phyloP scores from a whole-genome alignment of 2,888 invertebrate species.

The Lepas anatifera region DNA sequence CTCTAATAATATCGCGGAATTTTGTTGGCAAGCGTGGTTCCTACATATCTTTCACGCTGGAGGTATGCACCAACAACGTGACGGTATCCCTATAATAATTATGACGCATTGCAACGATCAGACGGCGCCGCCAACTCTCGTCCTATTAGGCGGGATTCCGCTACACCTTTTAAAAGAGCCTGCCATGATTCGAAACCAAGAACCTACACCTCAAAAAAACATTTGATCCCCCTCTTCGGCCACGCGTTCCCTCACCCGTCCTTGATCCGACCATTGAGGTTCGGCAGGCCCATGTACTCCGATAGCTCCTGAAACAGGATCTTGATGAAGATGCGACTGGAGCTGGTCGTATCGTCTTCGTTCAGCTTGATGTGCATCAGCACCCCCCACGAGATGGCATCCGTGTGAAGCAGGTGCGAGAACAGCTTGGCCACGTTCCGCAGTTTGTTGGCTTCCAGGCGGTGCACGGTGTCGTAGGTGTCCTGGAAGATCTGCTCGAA shows the following conservation, averaged over 20 bases:
- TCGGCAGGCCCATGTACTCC: conserved; percentile 89
- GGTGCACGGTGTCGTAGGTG: conserved; percentile 65
- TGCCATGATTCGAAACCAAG: no score
- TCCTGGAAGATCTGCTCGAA: conserved; percentile 92
- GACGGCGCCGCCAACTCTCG: no score
- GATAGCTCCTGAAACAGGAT: conserved; percentile 87
- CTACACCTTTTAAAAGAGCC: no score
- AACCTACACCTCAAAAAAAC: no score
- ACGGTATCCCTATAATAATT: no score
- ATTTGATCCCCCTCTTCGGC: neutral
- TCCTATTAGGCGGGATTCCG: no score
- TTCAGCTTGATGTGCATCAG: conserved; percentile 77
- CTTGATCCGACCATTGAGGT: conserved; percentile 77
- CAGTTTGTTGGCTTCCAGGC: conserved; percentile 82
- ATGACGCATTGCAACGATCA: no score
- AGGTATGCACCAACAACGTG: no score
- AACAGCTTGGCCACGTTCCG: conserved; percentile 95
- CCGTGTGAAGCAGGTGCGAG: conserved; percentile 88
- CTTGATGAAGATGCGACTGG: conserved; percentile 94
- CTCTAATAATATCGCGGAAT: no score
- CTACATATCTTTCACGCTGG: no score
- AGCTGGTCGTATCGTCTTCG: conserved; percentile 95
- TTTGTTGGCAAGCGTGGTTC: no score
- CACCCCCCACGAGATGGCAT: conserved; percentile 94
- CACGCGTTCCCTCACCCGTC: conserved; percentile 54